These are phyloP conservation scores for Platyscapa corneri DNA, from an alignment of 1,140 invertebrate genomes.

Conservation along the genomic window DNA sequence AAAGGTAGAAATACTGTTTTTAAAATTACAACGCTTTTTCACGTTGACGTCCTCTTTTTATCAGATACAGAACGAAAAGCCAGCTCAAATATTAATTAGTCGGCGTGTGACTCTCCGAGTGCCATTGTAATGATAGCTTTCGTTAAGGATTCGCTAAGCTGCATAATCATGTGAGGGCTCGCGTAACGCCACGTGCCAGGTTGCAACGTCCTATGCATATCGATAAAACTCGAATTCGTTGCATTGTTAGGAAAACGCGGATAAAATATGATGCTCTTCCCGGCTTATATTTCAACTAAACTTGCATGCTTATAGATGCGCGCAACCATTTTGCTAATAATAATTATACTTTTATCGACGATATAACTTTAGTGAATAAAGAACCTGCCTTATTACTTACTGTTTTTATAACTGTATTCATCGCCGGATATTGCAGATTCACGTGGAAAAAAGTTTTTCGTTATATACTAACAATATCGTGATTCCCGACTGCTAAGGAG, in stretches of 20 bases:
- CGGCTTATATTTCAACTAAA: background rate
- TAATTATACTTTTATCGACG: background rate
- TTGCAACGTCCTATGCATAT: background rate
- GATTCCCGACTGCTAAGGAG: too few species aligned
- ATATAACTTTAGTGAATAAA: background rate
- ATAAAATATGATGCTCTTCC: background rate
- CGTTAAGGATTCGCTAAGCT: too few species aligned
- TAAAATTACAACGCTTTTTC: background rate
- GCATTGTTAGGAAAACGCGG: background rate
- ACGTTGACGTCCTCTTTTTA: too few species aligned
- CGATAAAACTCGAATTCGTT: too few species aligned
- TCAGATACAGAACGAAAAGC: background rate
- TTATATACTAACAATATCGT: too few species aligned
- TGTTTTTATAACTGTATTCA: background rate
- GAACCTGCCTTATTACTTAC: background rate
- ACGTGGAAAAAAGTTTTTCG: background rate
- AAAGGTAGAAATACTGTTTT: background rate
- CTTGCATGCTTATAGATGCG: background rate
- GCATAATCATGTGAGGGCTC: background rate
- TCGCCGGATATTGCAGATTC: background rate
- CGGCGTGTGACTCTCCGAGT: background rate
- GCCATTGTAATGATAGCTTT: background rate
- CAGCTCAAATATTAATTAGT: slow-evolving; percentile 33
- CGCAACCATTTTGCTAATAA: background rate
- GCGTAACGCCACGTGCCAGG: background rate